A percentile compares a stretch with the other conserved stretches of the same genome.
Evolutionary conservation across 1,140 invertebrate genomes (phyloP).

Genomic region (Amphibalanus amphitrite): DNA sequence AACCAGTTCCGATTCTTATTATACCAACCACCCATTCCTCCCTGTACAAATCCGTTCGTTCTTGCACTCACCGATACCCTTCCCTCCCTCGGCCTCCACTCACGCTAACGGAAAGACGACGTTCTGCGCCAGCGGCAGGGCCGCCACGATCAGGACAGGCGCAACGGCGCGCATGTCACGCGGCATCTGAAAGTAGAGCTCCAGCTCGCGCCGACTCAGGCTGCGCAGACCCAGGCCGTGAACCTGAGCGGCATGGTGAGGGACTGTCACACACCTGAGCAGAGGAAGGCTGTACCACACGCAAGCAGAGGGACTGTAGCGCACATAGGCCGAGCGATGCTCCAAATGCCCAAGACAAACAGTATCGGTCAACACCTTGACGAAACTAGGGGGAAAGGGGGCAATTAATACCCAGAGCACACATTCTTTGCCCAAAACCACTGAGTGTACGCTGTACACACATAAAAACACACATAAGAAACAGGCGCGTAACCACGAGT

Average conservation of each 20-base stretch:
- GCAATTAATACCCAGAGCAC: no score
- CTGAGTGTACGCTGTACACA: no score
- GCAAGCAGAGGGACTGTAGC: constrained; percentile 30
- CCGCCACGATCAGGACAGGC: constrained; percentile 54
- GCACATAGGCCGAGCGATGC: constrained; percentile 23
- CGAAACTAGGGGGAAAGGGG: not conserved
- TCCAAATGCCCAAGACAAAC: constrained; percentile 21
- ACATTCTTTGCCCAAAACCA: no score
- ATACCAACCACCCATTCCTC: not conserved
- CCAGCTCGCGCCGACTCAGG: constrained; percentile 40
- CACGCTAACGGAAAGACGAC: constrained; percentile 64
- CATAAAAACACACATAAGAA: not conserved
- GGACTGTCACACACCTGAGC: constrained; percentile 4
- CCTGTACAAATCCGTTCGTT: no score
- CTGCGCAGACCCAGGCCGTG: constrained; percentile 13
- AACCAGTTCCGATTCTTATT: not conserved
- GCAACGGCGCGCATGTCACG: constrained; percentile 57
- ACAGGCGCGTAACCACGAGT: no score
- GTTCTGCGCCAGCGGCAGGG: constrained; percentile 69
- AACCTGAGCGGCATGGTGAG: no score
- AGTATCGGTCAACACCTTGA: not conserved
- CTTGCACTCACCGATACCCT: no score
- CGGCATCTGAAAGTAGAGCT: constrained; percentile 57
- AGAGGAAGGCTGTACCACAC: constrained; percentile 30
- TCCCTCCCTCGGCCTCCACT: constrained; percentile 28